A percentile compares a stretch with the other conserved stretches of the same genome.
Conservation (phyloP, 2,797 vertebrate genomes). For the Cossypha niveicapilla region DNA sequence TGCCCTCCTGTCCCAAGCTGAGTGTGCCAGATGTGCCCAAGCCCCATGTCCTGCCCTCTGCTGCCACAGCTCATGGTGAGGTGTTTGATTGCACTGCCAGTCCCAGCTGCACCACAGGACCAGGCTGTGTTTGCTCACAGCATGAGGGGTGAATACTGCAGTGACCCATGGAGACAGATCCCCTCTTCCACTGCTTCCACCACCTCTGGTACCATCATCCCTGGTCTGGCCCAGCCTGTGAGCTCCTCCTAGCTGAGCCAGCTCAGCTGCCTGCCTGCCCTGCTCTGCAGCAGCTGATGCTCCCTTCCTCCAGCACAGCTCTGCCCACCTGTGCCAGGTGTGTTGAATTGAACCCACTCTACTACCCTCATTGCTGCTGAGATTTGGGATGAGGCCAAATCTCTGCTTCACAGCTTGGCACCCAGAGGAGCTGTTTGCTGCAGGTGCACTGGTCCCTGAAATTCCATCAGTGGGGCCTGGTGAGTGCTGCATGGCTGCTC, state of each 20-base stretch:
- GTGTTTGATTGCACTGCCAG: background rate
- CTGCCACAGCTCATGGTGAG: background rate
- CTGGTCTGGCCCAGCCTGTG: background rate
- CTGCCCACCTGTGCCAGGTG: background rate
- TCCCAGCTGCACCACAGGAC: accelerated
- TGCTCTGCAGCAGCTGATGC: background rate
- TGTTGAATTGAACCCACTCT: background rate
- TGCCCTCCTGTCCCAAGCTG: background rate
- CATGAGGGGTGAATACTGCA: accelerated
- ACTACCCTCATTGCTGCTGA: accelerated
- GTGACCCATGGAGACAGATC: accelerated
- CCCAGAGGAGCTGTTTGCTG: background rate
- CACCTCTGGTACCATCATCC: accelerated
- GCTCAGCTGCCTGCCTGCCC: background rate
- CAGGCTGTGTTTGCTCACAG: accelerated
- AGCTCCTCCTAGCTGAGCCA: background rate
- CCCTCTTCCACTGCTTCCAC: background rate
- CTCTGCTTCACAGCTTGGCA: background rate
- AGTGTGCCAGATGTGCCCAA: background rate
- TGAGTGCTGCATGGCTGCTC: accelerated
- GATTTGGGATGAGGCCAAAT: background rate
- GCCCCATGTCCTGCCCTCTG: accelerated
- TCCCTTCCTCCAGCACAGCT: background rate
- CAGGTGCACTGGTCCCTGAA: background rate
- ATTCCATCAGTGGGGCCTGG: accelerated